Conservation (phyloP, 2,888 invertebrate species). For the Mycogona germanica region DNA sequence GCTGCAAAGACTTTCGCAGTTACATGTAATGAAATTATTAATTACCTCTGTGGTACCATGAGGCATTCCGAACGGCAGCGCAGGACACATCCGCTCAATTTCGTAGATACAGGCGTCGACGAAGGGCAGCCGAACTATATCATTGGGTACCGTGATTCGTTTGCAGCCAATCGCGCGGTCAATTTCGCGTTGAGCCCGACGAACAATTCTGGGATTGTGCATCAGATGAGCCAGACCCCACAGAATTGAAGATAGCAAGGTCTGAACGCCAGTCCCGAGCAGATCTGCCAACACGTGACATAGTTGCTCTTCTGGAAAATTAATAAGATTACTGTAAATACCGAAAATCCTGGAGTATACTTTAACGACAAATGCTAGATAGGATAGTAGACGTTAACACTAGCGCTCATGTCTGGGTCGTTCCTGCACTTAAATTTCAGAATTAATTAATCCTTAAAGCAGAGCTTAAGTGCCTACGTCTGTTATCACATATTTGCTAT, state of each 20-base stretch:
- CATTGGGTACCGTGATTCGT: conserved; percentile 43
- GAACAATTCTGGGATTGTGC: conserved; percentile 48
- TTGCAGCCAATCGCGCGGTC: conserved; percentile 26
- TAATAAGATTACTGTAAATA: neutral
- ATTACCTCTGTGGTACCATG: conserved; percentile 53
- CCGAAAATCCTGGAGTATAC: too few species aligned
- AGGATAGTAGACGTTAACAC: too few species aligned
- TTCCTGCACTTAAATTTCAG: too few species aligned
- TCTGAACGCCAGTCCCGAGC: conserved; percentile 76
- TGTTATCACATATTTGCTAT: too few species aligned
- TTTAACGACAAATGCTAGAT: too few species aligned
- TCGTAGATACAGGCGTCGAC: conserved; percentile 65
- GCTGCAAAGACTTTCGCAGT: neutral
- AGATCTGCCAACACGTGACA: conserved; percentile 64
- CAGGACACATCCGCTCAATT: conserved; percentile 60
- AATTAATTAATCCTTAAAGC: too few species aligned
- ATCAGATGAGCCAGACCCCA: conserved; percentile 75
- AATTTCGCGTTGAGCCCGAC: conserved; percentile 27
- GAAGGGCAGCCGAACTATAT: conserved; percentile 44
- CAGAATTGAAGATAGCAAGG: conserved; percentile 60
- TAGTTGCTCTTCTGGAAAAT: conserved; percentile 46
- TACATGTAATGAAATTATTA: neutral
- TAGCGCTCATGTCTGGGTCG: too few species aligned
- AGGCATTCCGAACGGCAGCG: conserved; percentile 72
- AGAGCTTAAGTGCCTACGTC: too few species aligned